Percentiles rank a stretch among this genome's conserved stretches.
Evolutionary conservation across 2,113 vertebrate species (phyloP).

Genomic region (Gambusia affinis): DNA sequence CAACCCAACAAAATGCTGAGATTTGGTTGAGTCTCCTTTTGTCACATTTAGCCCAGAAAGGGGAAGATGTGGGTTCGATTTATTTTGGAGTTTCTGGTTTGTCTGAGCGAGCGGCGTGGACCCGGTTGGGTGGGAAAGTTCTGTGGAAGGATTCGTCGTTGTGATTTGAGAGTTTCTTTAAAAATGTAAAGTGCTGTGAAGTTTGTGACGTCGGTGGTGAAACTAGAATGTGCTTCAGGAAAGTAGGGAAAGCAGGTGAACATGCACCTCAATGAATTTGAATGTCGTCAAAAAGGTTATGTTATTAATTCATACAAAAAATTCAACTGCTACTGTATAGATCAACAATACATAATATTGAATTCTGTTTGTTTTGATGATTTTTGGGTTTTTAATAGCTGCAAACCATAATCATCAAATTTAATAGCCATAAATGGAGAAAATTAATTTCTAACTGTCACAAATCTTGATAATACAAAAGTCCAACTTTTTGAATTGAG

Average conservation of each 20-base stretch:
- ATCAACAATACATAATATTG: neutral
- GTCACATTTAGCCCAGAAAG: slow-evolving; percentile 26
- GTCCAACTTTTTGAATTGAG: no score
- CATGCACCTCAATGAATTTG: slow-evolving; percentile 10
- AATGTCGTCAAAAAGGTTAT: neutral
- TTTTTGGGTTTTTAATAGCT: no score
- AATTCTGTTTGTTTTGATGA: neutral
- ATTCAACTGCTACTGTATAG: no score
- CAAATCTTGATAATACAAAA: no score
- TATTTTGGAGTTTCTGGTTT: slow-evolving; percentile 36
- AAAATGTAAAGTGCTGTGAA: slow-evolving; percentile 33
- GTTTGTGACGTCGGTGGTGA: slow-evolving; percentile 29
- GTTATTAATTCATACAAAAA: neutral
- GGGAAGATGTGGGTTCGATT: slow-evolving; percentile 21
- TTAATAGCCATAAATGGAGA: no score
- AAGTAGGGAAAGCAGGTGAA: slow-evolving; percentile 57
- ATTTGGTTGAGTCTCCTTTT: slow-evolving; percentile 16
- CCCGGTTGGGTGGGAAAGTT: slow-evolving; percentile 12
- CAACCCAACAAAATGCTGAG: slow-evolving; percentile 18
- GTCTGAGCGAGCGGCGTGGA: slow-evolving; percentile 35
- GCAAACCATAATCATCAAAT: no score
- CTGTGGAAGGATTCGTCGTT: slow-evolving; percentile 31
- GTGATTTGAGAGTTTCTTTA: slow-evolving; percentile 23
- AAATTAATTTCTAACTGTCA: no score
- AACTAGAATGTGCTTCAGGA: slow-evolving; percentile 56